Percentiles rank a stretch among this genome's conserved stretches.
phyloP scores from a whole-genome alignment of 2,888 invertebrate species.

The Temnothorax rugatulus region DNA sequence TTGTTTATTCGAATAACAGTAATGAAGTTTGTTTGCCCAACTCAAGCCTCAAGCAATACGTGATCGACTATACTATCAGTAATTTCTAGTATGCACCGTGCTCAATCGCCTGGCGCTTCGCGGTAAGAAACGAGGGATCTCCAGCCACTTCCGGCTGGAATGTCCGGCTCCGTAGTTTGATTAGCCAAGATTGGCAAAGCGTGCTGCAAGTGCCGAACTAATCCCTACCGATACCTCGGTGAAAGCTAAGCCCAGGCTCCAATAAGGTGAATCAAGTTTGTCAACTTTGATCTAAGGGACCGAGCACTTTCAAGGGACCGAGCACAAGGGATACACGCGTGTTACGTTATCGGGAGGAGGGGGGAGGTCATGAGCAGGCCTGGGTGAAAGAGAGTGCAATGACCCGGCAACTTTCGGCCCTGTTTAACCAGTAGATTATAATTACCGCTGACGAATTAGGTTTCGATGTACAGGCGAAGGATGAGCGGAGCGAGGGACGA shows the following conservation, averaged over 20 bases:
- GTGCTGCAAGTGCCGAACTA: conserved; percentile 48
- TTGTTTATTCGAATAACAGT: background rate
- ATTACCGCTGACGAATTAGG: conserved; percentile 62
- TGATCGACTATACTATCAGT: conserved; percentile 8
- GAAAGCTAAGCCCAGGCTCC: conserved; percentile 40
- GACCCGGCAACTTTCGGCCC: conserved; percentile 58
- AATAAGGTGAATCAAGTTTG: conserved; percentile 79
- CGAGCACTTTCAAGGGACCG: conserved; percentile 67
- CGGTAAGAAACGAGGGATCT: conserved; percentile 51
- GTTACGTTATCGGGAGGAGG: conserved; percentile 31
- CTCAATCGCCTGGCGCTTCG: conserved; percentile 3
- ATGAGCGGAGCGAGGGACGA: background rate
- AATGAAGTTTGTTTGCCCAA: background rate
- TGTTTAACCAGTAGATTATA: conserved; percentile 56
- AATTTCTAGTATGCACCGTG: background rate
- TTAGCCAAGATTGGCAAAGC: conserved; percentile 70
- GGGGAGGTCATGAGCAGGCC: background rate
- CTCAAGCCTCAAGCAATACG: background rate
- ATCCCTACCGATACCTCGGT: conserved; percentile 4
- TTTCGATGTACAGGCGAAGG: conserved; percentile 19
- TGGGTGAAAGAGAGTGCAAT: conserved; percentile 40
- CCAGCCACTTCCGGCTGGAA: conserved; percentile 47
- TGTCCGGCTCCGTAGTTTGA: conserved; percentile 68
- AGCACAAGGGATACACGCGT: conserved; percentile 65
- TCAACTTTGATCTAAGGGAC: conserved; percentile 79